phyloP scores from a whole-genome alignment of 2,797 vertebrate genomes.

The Scarus forsteni region DNA sequence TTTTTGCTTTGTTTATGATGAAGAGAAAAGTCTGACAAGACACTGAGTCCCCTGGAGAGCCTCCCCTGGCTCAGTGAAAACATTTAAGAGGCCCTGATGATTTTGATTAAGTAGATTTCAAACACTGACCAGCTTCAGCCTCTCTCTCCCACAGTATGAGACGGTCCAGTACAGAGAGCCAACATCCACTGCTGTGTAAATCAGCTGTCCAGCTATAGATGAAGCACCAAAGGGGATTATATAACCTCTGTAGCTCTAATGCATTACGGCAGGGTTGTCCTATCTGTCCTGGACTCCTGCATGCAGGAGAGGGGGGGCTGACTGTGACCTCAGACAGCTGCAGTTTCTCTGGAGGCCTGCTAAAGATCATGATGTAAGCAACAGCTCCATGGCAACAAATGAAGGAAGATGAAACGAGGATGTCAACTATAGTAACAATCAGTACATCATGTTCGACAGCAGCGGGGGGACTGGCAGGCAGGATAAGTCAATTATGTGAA shows the following conservation, averaged over 20 bases:
- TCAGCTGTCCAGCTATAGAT: constrained; percentile 37
- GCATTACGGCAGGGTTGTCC: constrained; percentile 51
- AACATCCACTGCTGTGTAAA: constrained; percentile 48
- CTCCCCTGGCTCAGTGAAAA: constrained; percentile 13
- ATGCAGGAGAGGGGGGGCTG: constrained; percentile 48
- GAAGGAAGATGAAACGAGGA: constrained; percentile 34
- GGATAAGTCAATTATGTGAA: constrained; percentile 41
- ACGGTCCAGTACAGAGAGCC: constrained; percentile 39
- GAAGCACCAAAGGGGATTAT: constrained; percentile 59
- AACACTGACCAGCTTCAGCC: constrained; percentile 33
- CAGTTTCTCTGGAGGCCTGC: constrained; percentile 47
- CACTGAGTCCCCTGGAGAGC: constrained; percentile 30
- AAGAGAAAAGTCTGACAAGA: constrained; percentile 33
- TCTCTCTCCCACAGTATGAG: constrained; percentile 31
- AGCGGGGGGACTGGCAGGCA: not conserved
- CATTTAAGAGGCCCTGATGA: constrained; percentile 19
- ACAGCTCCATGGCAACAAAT: constrained; percentile 25
- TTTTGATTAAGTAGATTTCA: constrained; percentile 40
- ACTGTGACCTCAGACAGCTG: constrained; percentile 76
- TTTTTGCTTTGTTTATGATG: not conserved
- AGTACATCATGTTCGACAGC: constrained; percentile 13
- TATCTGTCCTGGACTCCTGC: constrained; percentile 45
- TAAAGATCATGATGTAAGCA: constrained; percentile 35
- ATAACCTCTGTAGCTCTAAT: constrained; percentile 63
- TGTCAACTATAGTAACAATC: constrained; percentile 28